A percentile compares a stretch with the other conserved stretches of the same genome.
Conservation (phyloP, 2,113 vertebrate species). For the Grammomys surdaster region DNA sequence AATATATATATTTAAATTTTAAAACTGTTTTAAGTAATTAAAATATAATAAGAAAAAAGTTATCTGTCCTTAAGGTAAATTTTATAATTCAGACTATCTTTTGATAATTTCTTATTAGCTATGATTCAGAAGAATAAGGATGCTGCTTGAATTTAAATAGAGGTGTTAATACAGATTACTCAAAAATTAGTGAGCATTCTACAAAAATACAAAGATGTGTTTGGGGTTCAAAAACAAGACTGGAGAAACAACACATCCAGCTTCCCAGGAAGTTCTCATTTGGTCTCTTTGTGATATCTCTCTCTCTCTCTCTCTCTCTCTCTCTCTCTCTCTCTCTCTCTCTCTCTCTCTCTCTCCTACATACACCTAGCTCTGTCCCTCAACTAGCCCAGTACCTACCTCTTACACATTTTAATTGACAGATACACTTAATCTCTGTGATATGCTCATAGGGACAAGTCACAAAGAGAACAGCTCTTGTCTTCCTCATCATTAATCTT, state of each 20-base stretch:
- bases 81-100: not conserved
- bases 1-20: not conserved
- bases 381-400: not conserved
- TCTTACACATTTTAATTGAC: no score
- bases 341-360: no score
- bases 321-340: no score
- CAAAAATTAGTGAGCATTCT: not conserved
- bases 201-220: not conserved
- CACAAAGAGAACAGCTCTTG: conserved; percentile 12
- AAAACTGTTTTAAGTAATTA: not conserved
- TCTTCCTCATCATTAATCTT: conserved; percentile 57
- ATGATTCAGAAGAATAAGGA: not conserved
- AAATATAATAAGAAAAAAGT: not conserved
- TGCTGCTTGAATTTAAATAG: not conserved
- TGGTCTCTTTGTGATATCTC: not conserved
- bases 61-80: not conserved
- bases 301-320: no score
- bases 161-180: not conserved
- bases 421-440: conserved; percentile 67
- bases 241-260: not conserved
- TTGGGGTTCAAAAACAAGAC: not conserved
- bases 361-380: conserved; percentile 48
- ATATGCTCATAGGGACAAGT: conserved; percentile 59
- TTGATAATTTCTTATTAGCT: not conserved
- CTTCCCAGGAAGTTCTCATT: not conserved